Conservation (phyloP, 2,888 invertebrate genomes). For the Eurois occulta region DNA sequence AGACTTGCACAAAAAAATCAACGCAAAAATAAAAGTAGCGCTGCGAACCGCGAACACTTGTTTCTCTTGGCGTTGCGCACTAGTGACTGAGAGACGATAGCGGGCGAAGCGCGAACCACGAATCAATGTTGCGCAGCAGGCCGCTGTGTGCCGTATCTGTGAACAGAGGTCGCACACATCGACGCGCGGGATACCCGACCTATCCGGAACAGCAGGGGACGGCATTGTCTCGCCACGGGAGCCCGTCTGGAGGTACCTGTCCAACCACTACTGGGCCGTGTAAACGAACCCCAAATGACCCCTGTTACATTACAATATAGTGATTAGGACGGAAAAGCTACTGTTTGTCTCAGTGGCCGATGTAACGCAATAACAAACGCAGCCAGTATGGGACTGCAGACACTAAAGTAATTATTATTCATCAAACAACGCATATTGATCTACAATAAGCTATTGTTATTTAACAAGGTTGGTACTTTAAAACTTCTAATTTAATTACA, state of each 20-base stretch:
- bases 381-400: constrained; percentile 9
- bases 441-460: constrained; percentile 44
- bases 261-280: constrained; percentile 69
- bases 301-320: constrained; percentile 56
- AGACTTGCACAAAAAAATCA: constrained; percentile 80
- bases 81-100: constrained; percentile 86
- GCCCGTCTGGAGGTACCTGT: constrained; percentile 79
- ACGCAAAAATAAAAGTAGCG: constrained; percentile 85
- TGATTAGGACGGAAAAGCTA: constrained; percentile 52
- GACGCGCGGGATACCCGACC: constrained; percentile 69
- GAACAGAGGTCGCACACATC: constrained; percentile 74
- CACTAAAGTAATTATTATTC: constrained; percentile 42
- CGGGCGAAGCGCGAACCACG: constrained; percentile 82
- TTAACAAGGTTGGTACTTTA: constrained; percentile 9
- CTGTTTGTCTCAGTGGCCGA: constrained; percentile 44
- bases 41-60: constrained; percentile 81
- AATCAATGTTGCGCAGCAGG: constrained; percentile 88
- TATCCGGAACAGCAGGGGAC: constrained; percentile 69
- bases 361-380: constrained; percentile 24
- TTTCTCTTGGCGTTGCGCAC: constrained; percentile 88
- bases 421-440: constrained; percentile 30
- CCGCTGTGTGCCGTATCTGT: constrained; percentile 79
- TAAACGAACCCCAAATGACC: constrained; percentile 80
- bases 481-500: constrained; percentile 9
- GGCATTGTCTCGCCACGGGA: constrained; percentile 77